phyloP scores from a whole-genome alignment of 1,140 invertebrate species.

The Centruroides sculpturatus region DNA sequence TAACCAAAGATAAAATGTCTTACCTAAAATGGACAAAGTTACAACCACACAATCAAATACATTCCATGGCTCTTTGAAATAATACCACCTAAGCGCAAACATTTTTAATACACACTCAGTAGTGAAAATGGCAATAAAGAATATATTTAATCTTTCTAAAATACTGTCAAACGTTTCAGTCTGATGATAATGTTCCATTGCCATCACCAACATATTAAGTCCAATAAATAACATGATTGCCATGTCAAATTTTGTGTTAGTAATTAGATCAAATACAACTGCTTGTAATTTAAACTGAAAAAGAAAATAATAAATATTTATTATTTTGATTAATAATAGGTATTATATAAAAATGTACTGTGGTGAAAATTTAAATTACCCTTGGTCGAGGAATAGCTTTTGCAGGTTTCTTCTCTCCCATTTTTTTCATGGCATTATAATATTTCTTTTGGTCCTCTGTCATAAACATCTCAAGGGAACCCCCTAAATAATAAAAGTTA shows the following conservation, averaged over 20 bases:
- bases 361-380: constrained; percentile 37
- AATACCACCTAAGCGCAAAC: constrained; percentile 89
- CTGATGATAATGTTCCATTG: constrained; percentile 88
- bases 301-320: constrained; percentile 27
- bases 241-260: constrained; percentile 98
- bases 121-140: constrained; percentile 97
- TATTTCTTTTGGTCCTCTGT: constrained; percentile 99
- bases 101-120: constrained; percentile 94
- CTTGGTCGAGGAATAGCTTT: constrained; percentile 94
- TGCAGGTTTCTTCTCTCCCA: constrained; percentile 93
- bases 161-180: constrained; percentile 62
- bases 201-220: constrained; percentile 98
- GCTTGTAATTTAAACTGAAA: constrained; percentile 86
- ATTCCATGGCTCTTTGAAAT: constrained; percentile 99
- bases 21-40: constrained; percentile 92
- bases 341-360: too few species aligned
- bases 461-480: constrained; percentile 98
- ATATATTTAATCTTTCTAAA: constrained; percentile 80
- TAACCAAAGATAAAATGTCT: constrained; percentile 28
- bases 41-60: constrained; percentile 98
- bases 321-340: not conserved
- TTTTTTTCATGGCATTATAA: constrained; percentile 99
- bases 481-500: constrained; percentile 48
- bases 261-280: constrained; percentile 91
- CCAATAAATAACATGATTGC: constrained; percentile 98